Evolutionary conservation across 1,140 invertebrate genomes (phyloP), one percentile per base, ranked within the genome.

Genomic region (Caerostris darwini): DNA sequence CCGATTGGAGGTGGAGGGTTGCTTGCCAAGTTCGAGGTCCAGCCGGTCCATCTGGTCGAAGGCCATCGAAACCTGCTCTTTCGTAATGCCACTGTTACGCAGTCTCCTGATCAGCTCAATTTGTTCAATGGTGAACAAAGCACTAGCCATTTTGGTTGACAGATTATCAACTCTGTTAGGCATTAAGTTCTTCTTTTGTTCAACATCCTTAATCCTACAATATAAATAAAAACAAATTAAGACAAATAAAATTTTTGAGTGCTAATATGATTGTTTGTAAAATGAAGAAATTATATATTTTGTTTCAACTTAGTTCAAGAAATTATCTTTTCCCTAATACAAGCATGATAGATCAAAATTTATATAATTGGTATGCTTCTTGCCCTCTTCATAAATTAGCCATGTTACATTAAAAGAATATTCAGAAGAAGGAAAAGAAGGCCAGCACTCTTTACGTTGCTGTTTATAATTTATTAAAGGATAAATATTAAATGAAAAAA

Each of bases 101-200:
- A 96, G 95, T 19, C 96, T 95, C 10, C 96, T 94, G 59, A 96
- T 95, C 90, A 96, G 94, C 94, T 96, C 96, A 92, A 96, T 95
- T 95, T 96, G 96, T 95, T 96, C 96, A 53, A 96, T 95, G 50
- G 96, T 96, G 95, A 96, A 96, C 94, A 96, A 92, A 90, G 87
- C 87, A 61, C 59, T 89, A 50, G 95, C 90, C 95, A 95, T 95
- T 94, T 93, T 95, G 50, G 94, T 94, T 67, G 93, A 94, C 54
- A 90, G 14, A 54, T 94, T 94, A 90, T 90, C 93, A 83, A 90
- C 93, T 85, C 77, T 83, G 93, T 94, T 94, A 94, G 93, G 93
- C 93, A 94, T 94, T 90, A 94, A 94, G 93, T 94, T 88, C 93
- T 83, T 54, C 56, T 90, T 81, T 82, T 86, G 56, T 34, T 81